Evolutionary conservation across 2,888 invertebrate species (phyloP), one percentile per base, ranked within the genome.

Genomic region (Celastrina argiolus): DNA sequence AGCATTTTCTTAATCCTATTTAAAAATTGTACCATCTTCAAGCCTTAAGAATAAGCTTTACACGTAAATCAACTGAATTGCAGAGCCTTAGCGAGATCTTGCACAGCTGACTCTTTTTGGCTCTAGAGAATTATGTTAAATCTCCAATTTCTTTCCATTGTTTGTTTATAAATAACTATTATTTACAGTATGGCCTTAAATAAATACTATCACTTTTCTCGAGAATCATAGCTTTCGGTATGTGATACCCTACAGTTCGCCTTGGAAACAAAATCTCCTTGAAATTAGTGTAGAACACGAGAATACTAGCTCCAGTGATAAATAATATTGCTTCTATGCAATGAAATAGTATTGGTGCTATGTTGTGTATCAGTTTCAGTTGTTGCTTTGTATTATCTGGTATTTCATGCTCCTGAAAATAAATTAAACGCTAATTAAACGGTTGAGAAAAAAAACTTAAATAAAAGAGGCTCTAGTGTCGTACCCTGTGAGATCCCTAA

Each of bases 351-450:
- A 72, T 72, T 0, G 85, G 85, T 0, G 72, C 78, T 34, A 75
- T 73, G 6, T 77, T 67, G 73, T 84, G 81, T 2, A 83, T 73
- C 10, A 79, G 61, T 67, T 75, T 75, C 41, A 86, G 73, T 2
- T 76, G 69, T 0, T 68, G 63, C 64, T 78, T 77, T 1, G 74
- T 74, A 2, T 74, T 67, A 5, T 79, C 79, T 10, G 75, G 69
- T 10, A 85, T 68, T 31, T 79, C 78, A 67, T 83, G 83, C 0
- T 74, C 73, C 88, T 88, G 78, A 3, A 81, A 81, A 59, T n/a
- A n/a, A n/a, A n/a, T n/a, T n/a, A n/a, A n/a, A n/a, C n/a, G n/a
- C n/a, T n/a, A n/a, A n/a, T n/a, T n/a, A n/a, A n/a, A n/a, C n/a
- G n/a, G n/a, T n/a, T n/a, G n/a, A n/a, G 14, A 36, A 10, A 36